Evolutionary conservation across 2,113 vertebrate species (phyloP).

Genomic region (Oreochromis tanganicae): DNA sequence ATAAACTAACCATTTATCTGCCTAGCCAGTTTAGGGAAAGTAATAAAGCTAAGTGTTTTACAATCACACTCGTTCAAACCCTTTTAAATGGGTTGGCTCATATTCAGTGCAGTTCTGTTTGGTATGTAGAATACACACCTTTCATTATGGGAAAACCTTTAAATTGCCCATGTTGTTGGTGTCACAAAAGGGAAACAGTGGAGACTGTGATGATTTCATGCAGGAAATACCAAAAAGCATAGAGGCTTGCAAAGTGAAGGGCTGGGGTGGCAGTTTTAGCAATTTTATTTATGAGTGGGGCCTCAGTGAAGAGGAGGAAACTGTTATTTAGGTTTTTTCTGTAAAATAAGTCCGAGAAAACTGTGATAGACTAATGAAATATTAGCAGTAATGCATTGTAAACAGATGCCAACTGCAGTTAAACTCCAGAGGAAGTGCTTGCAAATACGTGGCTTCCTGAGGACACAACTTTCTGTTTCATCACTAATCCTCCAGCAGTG

Average conservation of each 20-base stretch:
- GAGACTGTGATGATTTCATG: background rate
- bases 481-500: background rate
- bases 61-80: background rate
- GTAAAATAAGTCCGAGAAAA: background rate
- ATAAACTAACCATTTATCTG: background rate
- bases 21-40: background rate
- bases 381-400: background rate
- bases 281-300: background rate
- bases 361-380: background rate
- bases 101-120: background rate
- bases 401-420: background rate
- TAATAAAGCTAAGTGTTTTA: background rate
- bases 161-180: accelerated
- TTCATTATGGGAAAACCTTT: no score
- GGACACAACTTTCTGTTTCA: background rate
- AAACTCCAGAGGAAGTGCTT: background rate
- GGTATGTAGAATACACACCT: background rate
- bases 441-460: background rate
- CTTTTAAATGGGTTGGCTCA: background rate
- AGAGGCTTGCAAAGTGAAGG: background rate
- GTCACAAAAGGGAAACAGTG: background rate
- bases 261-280: background rate
- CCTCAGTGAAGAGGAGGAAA: background rate
- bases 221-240: background rate
- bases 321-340: background rate